Percentiles rank a stretch among this genome's conserved stretches.
phyloP scores from a whole-genome alignment of 2,888 invertebrate species.

The Epinotia nisella region DNA sequence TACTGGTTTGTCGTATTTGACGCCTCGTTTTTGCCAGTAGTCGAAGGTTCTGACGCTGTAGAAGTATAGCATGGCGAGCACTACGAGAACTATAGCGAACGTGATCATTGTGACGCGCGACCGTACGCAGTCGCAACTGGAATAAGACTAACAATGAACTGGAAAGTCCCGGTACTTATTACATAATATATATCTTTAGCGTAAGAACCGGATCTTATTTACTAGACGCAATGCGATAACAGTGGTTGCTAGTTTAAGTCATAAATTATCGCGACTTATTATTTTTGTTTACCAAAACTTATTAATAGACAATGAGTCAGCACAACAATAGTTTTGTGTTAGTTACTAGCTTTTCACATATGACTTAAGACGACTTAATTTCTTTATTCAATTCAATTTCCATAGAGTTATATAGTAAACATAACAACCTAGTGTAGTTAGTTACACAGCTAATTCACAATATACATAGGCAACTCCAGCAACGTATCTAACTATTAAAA shows the following conservation, averaged over 20 bases:
- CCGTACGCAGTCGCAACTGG: neutral
- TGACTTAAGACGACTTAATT: no score
- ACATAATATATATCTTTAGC: neutral
- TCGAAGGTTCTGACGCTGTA: conserved; percentile 42
- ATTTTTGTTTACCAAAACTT: no score
- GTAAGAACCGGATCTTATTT: neutral
- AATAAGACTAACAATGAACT: neutral
- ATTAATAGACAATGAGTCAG: no score
- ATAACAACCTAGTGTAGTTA: no score
- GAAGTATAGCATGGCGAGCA: conserved; percentile 20
- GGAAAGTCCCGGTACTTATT: neutral
- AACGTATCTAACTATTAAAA: no score
- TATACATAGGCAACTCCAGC: no score
- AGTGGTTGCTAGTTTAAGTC: neutral
- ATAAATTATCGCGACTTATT: no score
- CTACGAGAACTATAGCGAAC: conserved; percentile 27
- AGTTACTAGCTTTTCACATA: no score
- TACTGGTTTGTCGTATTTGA: conserved; percentile 63
- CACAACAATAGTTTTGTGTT: no score
- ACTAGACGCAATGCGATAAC: neutral
- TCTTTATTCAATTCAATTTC: no score
- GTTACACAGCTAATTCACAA: no score
- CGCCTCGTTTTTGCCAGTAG: conserved; percentile 52
- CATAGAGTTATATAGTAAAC: no score
- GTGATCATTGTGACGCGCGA: conserved; percentile 30